Evolutionary conservation across 2,888 invertebrate genomes (phyloP).

Genomic region (Schrankia costaestrigalis): DNA sequence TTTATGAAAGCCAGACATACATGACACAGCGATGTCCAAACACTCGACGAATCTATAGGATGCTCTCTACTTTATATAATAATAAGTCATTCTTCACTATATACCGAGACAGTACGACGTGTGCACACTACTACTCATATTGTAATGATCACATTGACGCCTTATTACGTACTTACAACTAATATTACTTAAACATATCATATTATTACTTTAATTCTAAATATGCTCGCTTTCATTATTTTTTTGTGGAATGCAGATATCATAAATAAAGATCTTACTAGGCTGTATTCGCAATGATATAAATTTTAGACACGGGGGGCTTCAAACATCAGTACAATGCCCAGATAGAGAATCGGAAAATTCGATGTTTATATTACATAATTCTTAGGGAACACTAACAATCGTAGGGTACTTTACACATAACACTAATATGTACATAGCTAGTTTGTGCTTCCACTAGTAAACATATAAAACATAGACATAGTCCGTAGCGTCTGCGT

Average conservation of each 20-base stretch:
- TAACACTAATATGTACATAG: conserved; percentile 76
- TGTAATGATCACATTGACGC: conserved; percentile 76
- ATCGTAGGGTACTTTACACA: conserved; percentile 68
- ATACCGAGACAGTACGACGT: conserved; percentile 67
- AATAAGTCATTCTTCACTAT: conserved; percentile 56
- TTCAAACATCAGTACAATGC: conserved; percentile 73
- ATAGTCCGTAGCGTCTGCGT: conserved; percentile 20
- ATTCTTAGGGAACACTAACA: conserved; percentile 58
- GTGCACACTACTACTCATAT: conserved; percentile 75
- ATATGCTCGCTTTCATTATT: conserved; percentile 67
- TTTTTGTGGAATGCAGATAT: conserved; percentile 74
- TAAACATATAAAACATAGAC: conserved; percentile 49
- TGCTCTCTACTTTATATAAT: conserved; percentile 61
- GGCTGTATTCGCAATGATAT: conserved; percentile 52
- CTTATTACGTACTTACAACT: conserved; percentile 64
- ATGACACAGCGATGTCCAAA: conserved; percentile 67
- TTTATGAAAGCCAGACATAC: conserved; percentile 70
- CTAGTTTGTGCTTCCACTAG: conserved; percentile 76
- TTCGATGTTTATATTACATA: conserved; percentile 76
- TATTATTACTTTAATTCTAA: conserved; percentile 56
- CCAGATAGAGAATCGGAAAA: conserved; percentile 60
- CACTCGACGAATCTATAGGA: conserved; percentile 69
- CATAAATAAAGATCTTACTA: conserved; percentile 68
- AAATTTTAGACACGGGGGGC: conserved; percentile 55
- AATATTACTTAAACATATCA: conserved; percentile 51